These are phyloP conservation scores for Trichopria drosophilae DNA, from an alignment of 2,888 invertebrate genomes.

Conservation along the genomic window DNA sequence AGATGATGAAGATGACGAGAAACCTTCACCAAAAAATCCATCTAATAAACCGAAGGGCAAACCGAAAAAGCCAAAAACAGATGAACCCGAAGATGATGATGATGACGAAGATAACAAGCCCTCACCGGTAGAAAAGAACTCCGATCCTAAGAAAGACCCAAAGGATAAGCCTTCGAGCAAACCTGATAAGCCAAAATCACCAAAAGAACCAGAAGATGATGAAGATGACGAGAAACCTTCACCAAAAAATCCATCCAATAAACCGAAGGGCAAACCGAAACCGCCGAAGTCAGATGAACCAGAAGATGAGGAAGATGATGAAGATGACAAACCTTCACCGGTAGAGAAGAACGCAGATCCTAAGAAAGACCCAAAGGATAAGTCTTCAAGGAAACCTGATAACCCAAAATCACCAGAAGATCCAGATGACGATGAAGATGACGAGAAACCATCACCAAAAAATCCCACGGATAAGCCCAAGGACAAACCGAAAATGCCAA, in stretches of 20 bases:
- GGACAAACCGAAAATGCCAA: conserved; percentile 1
- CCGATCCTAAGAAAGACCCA: neutral
- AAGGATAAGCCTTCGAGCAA: neutral
- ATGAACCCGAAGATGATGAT: neutral
- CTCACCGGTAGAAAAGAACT: too few relatives aligned
- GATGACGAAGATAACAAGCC: neutral
- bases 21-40: conserved; percentile 3
- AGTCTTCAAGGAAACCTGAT: neutral
- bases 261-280: neutral
- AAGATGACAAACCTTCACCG: neutral
- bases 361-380: conserved; percentile 1
- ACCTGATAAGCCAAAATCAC: neutral
- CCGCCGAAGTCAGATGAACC: conserved; percentile 4
- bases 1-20: conserved; percentile 14
- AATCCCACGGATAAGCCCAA: conserved; percentile 7
- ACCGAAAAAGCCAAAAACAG: neutral
- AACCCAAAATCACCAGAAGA: neutral
- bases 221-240: neutral
- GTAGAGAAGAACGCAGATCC: neutral
- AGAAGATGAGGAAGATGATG: neutral
- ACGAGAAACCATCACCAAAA: neutral
- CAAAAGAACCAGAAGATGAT: conserved; percentile 2
- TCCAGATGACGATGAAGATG: neutral
- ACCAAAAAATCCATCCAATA: neutral
- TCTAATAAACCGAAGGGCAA: neutral